phyloP scores from a whole-genome alignment of 2,888 invertebrate species.

The Erpobdella octoculata region DNA sequence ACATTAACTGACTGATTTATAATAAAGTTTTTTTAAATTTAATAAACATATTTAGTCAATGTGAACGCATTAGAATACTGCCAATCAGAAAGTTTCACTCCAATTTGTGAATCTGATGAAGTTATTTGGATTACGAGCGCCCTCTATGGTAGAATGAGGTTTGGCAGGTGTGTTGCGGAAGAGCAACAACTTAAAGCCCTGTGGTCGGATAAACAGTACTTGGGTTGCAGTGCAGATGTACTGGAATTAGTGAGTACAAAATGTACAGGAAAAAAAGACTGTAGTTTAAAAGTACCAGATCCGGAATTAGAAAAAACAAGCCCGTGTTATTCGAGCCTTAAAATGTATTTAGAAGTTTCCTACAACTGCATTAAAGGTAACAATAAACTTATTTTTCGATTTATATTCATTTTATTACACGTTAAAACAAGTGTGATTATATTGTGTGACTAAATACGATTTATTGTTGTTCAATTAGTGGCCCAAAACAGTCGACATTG shows the following conservation, averaged over 20 bases:
- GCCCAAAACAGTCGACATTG: constrained; percentile 1
- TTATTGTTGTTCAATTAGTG: background rate
- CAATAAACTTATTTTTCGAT: too few relatives aligned
- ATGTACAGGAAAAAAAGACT: constrained; percentile 14
- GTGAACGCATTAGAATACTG: constrained; percentile 18
- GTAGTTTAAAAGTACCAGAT: constrained; percentile 19
- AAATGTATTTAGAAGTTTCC: constrained; percentile 23
- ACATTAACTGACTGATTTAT: too few relatives aligned
- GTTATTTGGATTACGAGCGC: constrained; percentile 16
- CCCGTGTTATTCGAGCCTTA: constrained; percentile 24
- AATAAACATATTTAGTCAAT: too few relatives aligned
- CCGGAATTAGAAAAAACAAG: background rate
- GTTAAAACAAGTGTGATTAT: background rate
- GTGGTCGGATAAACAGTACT: background rate
- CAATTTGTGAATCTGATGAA: background rate
- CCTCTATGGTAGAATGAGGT: constrained; percentile 15
- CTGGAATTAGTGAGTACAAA: background rate
- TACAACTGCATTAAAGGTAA: constrained; percentile 27
- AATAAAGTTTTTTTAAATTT: too few relatives aligned
- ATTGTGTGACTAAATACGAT: background rate
- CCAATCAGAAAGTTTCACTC: constrained; percentile 17
- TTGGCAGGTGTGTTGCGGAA: constrained; percentile 17
- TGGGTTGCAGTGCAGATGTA: constrained; percentile 29
- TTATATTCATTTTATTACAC: too few relatives aligned
- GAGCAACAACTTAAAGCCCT: background rate